Evolutionary conservation across 2,113 vertebrate species (phyloP).

Genomic region (Coptodon rendalli): DNA sequence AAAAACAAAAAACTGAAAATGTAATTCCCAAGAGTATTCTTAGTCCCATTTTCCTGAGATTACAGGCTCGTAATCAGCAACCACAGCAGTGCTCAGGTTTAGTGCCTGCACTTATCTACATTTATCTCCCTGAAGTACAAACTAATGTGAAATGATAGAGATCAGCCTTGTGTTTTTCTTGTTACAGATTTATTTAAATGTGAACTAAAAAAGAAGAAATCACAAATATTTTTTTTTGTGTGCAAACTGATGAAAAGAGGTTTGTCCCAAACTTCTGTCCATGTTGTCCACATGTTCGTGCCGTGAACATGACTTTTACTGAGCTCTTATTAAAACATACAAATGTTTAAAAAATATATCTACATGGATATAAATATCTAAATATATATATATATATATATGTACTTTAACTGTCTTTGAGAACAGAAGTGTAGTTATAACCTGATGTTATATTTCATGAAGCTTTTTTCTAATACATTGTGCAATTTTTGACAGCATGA

Average conservation of each 20-base stretch:
- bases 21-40: not conserved
- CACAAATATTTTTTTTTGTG: not conserved
- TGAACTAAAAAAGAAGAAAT: not conserved
- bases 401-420: not conserved
- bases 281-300: slow-evolving; percentile 32
- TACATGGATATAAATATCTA: not conserved
- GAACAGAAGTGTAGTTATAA: not conserved
- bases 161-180: not conserved
- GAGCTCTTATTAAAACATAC: slow-evolving; percentile 52
- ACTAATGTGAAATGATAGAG: not conserved
- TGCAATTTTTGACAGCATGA: slow-evolving; percentile 79
- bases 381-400: slow-evolving; percentile 21
- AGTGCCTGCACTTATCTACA: not conserved
- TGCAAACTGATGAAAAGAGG: not conserved
- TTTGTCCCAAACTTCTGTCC: not conserved
- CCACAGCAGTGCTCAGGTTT: not conserved
- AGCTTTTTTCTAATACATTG: slow-evolving; percentile 43
- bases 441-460: slow-evolving; percentile 41
- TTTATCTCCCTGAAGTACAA: not conserved
- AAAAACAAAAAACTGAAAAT: too few relatives aligned
- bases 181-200: not conserved
- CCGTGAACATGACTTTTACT: slow-evolving; percentile 63
- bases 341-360: slow-evolving; percentile 14
- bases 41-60: not conserved
- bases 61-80: not conserved